A percentile compares a stretch with the other conserved stretches of the same genome.
These are phyloP conservation scores for Cuniculus paca DNA, from an alignment of 2,797 vertebrate species.

Conservation along the genomic window DNA sequence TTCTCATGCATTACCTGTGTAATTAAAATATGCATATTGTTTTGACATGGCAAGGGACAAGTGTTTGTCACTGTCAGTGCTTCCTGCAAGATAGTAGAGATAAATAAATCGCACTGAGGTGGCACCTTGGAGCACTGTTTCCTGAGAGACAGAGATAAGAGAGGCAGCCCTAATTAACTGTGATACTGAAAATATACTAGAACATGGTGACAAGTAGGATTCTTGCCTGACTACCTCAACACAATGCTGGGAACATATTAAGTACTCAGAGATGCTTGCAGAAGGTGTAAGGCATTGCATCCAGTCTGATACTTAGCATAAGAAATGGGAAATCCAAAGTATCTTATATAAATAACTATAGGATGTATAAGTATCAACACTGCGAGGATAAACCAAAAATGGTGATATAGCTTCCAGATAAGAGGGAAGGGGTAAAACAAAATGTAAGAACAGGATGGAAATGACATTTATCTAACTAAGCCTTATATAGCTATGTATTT, in stretches of 20 bases:
- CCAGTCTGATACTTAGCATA: background rate
- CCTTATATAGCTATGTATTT: background rate
- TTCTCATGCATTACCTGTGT: constrained; percentile 57
- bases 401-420: background rate
- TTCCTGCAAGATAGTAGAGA: constrained; percentile 60
- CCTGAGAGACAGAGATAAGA: constrained; percentile 73
- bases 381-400: background rate
- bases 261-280: background rate
- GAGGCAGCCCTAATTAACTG: constrained; percentile 64
- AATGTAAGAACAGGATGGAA: background rate
- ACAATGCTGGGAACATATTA: constrained; percentile 29
- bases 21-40: constrained; percentile 73
- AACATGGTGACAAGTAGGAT: constrained; percentile 57
- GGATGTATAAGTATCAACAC: background rate
- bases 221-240: constrained; percentile 50
- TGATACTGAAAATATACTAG: constrained; percentile 55
- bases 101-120: constrained; percentile 51
- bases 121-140: constrained; percentile 35
- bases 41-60: constrained; percentile 64
- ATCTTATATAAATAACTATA: background rate
- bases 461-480: constrained; percentile 27
- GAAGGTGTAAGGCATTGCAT: constrained; percentile 17
- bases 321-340: constrained; percentile 29
- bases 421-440: background rate
- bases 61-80: constrained; percentile 59